Percentiles rank a stretch among this genome's conserved stretches.
phyloP scores from a whole-genome alignment of 2,797 vertebrate genomes.

The Coregonus suidteri region DNA sequence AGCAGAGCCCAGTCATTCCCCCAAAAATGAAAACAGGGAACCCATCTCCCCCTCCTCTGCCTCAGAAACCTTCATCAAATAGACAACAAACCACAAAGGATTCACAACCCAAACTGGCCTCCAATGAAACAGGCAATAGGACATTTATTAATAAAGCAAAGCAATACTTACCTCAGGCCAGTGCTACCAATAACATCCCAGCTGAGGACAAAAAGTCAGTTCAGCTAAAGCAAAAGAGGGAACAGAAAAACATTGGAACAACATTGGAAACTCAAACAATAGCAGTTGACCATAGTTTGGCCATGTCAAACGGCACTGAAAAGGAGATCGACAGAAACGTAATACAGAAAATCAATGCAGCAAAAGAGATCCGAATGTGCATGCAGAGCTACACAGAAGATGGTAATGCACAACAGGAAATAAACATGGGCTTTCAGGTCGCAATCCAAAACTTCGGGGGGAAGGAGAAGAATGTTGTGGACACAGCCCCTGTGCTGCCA shows the following conservation, averaged over 20 bases:
- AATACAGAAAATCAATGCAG: slow-evolving; percentile 66
- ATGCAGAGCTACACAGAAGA: slow-evolving; percentile 55
- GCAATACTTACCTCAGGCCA: slow-evolving; percentile 32
- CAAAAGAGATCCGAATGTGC: slow-evolving; percentile 65
- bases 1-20: slow-evolving; percentile 40
- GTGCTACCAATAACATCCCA: slow-evolving; percentile 27
- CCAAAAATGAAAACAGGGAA: slow-evolving; percentile 42
- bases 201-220: slow-evolving; percentile 44
- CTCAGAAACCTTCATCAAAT: slow-evolving; percentile 48
- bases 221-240: slow-evolving; percentile 61
- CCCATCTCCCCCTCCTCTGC: slow-evolving; percentile 39
- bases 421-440: slow-evolving; percentile 52
- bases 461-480: slow-evolving; percentile 43
- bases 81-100: slow-evolving; percentile 32
- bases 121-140: slow-evolving; percentile 18
- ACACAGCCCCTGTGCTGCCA: slow-evolving; percentile 39
- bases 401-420: slow-evolving; percentile 36
- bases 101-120: slow-evolving; percentile 9
- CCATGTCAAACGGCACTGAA: slow-evolving; percentile 26
- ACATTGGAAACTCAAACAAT: slow-evolving; percentile 29
- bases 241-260: slow-evolving; percentile 20
- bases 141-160: slow-evolving; percentile 12
- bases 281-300: not conserved
- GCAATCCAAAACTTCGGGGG: slow-evolving; percentile 60
- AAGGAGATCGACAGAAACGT: slow-evolving; percentile 64